These are phyloP conservation scores for Grammomys surdaster DNA, from an alignment of 2,113 vertebrate species.

Conservation along the genomic window DNA sequence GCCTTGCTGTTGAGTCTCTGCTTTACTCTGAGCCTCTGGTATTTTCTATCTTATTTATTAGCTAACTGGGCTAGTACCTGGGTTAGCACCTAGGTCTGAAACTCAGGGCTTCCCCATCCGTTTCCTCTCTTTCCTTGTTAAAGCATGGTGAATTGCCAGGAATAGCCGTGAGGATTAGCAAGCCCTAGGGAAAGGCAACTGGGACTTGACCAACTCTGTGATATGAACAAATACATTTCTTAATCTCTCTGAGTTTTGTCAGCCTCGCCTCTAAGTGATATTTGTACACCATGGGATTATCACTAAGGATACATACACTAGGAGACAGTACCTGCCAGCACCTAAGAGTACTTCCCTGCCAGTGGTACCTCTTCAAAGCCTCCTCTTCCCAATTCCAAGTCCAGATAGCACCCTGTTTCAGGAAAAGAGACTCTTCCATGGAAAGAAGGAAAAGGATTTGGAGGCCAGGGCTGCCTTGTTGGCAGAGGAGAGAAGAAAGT, in stretches of 20 bases:
- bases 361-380: background rate
- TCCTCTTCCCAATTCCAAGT: background rate
- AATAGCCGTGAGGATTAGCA: constrained; percentile 56
- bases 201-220: background rate
- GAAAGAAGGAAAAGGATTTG: background rate
- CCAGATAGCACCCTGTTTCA: background rate
- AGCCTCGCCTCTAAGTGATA: background rate
- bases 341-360: background rate
- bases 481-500: background rate
- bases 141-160: background rate
- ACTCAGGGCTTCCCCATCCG: background rate
- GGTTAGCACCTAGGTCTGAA: constrained; percentile 40
- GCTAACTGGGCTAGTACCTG: constrained; percentile 21
- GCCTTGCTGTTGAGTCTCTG: background rate
- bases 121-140: background rate
- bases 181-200: background rate
- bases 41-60: constrained; percentile 39
- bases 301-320: background rate
- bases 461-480: background rate
- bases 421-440: background rate
- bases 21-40: background rate
- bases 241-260: constrained; percentile 27
- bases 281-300: constrained; percentile 1
- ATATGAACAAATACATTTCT: constrained; percentile 34
- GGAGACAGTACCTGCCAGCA: background rate